Evolutionary conservation across 2,797 vertebrate species (phyloP), one percentile per base, ranked within the genome.

Genomic region (Sebastes flavidus): DNA sequence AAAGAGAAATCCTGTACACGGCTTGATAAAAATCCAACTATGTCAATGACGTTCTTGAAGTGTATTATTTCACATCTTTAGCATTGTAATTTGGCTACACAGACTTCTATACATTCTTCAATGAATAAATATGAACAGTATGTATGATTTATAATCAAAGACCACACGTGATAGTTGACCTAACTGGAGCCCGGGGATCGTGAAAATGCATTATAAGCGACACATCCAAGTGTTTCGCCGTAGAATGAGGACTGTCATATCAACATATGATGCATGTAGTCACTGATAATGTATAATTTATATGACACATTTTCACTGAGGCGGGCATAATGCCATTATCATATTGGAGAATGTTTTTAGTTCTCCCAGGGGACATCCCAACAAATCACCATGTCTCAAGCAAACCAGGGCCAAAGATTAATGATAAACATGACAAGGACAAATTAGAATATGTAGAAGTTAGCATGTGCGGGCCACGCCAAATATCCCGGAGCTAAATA

Each of bases 341-440:
- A 95, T 92, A 95, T 84, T 90, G 92, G 89, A 87, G 92, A 94
- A 94, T 94, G 91, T 94, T 88, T 95, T 92, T 85, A 87, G 87
- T 91, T 94, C 81, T 92, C 94, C 84, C 89, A 42, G 61, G 92
- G 91, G 94, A 91, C 83, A 65, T 81, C 84, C 81, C 89, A 91
- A 92, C 92, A 95, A 96, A 95, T 95, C 92, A 93, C 87, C 70
- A 67, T 66, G 92, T 95, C 91, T 89, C 82, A 86, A 82, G 90
- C 88, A 89, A 91, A 90, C 79, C 85, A 81, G 84, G 95, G 94
- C 92, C 94, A 96, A 96, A 95, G 95, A 96, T 96, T 96, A 96
- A 95, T 96, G 95, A 95, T 95, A 95, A 95, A 96, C 92, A 92
- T 95, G 95, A 94, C 95, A 95, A 94, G 94, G 94, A 96, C 94